Evolutionary conservation across 2,797 vertebrate species (phyloP).

Genomic region (Choloepus didactylus): DNA sequence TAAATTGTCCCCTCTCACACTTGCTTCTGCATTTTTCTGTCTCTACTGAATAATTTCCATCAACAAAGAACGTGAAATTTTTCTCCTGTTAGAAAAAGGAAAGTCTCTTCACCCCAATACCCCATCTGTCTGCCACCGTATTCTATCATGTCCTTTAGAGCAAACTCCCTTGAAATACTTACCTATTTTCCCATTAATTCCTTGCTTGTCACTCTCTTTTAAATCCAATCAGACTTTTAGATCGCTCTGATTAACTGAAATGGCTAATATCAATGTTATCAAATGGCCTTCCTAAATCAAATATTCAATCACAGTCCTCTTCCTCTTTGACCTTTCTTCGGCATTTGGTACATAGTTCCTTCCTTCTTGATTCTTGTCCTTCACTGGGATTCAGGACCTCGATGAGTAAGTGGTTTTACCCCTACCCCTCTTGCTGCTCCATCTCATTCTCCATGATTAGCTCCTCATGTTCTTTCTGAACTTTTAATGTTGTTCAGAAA

Average conservation of each 20-base stretch:
- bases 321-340: not conserved
- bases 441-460: not conserved
- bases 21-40: not conserved
- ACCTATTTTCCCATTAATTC: not conserved
- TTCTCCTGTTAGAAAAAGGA: not conserved
- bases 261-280: not conserved
- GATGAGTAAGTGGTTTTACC: not conserved
- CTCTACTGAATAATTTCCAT: not conserved
- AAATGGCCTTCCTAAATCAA: not conserved
- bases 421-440: not conserved
- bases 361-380: not conserved
- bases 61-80: not conserved
- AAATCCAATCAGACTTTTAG: not conserved
- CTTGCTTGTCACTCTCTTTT: not conserved
- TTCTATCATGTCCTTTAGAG: not conserved
- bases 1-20: not conserved
- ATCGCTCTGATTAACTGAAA: not conserved
- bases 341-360: not conserved
- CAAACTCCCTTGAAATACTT: not conserved
- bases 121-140: not conserved
- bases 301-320: not conserved
- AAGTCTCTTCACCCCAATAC: not conserved
- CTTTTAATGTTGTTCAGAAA: not conserved
- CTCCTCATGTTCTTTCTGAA: not conserved
- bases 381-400: not conserved